phyloP scores from a whole-genome alignment of 2,113 vertebrate species.

The Riparia riparia region DNA sequence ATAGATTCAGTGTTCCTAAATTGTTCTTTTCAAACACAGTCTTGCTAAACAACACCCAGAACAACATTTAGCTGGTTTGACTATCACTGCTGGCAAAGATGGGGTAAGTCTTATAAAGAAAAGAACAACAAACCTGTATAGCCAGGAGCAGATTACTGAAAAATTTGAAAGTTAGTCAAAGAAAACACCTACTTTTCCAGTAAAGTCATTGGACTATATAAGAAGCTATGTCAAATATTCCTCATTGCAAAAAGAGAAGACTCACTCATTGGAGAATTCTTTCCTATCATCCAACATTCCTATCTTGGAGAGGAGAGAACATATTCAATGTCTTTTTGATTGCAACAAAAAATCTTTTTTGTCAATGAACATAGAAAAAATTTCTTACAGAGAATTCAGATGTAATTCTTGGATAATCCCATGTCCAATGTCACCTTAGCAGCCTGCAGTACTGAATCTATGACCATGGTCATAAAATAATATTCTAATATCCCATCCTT shows the following conservation, averaged over 20 bases:
- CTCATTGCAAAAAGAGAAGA: background rate
- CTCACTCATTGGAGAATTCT: background rate
- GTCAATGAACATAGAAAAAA: background rate
- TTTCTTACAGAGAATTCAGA: background rate
- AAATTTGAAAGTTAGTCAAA: background rate
- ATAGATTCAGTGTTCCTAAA: background rate
- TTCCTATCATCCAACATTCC: background rate
- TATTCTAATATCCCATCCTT: background rate
- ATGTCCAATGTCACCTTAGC: background rate
- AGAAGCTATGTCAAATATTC: background rate
- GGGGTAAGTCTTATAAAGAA: background rate
- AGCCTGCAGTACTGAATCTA: background rate
- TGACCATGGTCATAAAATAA: background rate
- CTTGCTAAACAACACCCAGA: background rate
- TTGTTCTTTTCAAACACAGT: background rate
- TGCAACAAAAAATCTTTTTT: background rate
- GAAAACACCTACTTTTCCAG: background rate
- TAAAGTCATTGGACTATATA: accelerated
- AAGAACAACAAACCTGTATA: background rate
- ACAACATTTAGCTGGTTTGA: background rate
- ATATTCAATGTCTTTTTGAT: background rate
- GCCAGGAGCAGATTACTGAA: background rate
- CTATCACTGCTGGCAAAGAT: background rate
- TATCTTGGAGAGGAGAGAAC: background rate
- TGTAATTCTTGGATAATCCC: background rate